These are phyloP conservation scores for Rhinogobio ventralis DNA, from an alignment of 2,797 vertebrate species.

Conservation along the genomic window DNA sequence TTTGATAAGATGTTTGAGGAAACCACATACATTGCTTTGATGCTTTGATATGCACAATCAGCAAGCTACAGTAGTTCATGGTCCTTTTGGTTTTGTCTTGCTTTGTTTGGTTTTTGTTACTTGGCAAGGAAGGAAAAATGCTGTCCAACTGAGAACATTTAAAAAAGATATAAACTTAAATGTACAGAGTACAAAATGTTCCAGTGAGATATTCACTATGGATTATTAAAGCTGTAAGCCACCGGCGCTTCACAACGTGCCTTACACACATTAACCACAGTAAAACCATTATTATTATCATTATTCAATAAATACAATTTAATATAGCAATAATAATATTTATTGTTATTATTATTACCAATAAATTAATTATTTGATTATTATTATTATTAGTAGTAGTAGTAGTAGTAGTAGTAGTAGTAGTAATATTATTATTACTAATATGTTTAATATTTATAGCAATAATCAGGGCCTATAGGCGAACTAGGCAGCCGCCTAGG, in stretches of 20 bases:
- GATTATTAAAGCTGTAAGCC: constrained; percentile 55
- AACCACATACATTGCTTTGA: constrained; percentile 73
- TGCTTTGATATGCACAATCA: constrained; percentile 77
- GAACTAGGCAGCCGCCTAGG: no score
- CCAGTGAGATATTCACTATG: constrained; percentile 49
- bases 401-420: no score
- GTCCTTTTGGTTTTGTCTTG: constrained; percentile 38
- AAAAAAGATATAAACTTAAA: constrained; percentile 28
- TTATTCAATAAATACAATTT: neutral
- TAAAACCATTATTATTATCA: neutral
- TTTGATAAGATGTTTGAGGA: constrained; percentile 63
- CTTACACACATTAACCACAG: neutral
- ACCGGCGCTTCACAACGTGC: neutral
- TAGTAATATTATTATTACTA: no score
- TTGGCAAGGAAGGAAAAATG: constrained; percentile 42
- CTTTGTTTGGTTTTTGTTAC: constrained; percentile 29
- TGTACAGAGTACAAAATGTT: constrained; percentile 31
- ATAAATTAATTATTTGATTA: no score
- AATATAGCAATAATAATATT: no score
- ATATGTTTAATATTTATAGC: neutral
- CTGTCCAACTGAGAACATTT: constrained; percentile 44
- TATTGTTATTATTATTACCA: no score
- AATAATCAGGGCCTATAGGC: no score
- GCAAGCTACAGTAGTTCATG: constrained; percentile 69
- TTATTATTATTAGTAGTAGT: neutral